phyloP scores from a whole-genome alignment of 1,140 invertebrate genomes.

The Homarus americanus region DNA sequence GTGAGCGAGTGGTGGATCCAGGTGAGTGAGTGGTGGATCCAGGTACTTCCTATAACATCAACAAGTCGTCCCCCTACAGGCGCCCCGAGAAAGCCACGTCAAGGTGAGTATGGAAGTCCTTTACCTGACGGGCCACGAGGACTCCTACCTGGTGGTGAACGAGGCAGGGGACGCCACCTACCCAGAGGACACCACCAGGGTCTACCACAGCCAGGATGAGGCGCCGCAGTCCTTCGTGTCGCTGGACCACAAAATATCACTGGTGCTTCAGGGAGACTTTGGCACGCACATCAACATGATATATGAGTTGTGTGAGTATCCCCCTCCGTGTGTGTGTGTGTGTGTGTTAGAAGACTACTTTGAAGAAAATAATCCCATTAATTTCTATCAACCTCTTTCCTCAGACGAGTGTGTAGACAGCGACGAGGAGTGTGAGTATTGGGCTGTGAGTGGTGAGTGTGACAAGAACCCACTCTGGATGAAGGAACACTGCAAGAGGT shows the following conservation, averaged over 20 bases:
- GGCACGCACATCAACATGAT: neutral
- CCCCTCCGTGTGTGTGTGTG: too few species aligned
- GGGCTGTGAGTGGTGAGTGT: constrained; percentile 52
- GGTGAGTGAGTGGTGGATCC: neutral
- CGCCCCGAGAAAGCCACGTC: constrained; percentile 45
- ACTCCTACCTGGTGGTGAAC: constrained; percentile 46
- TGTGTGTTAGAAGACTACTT: too few species aligned
- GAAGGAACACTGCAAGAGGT: constrained; percentile 34
- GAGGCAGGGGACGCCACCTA: constrained; percentile 48
- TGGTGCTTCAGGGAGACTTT: neutral
- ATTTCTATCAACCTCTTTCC: too few species aligned
- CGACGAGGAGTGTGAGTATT: constrained; percentile 49
- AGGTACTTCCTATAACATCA: too few species aligned
- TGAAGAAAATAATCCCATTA: too few species aligned
- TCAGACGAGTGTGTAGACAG: constrained; percentile 62
- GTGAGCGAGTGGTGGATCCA: neutral
- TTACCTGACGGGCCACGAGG: constrained; percentile 1
- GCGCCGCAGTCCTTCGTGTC: constrained; percentile 21
- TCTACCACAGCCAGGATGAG: neutral
- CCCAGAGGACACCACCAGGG: constrained; percentile 15
- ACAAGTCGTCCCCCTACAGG: neutral
- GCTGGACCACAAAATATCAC: neutral
- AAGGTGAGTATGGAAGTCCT: constrained; percentile 33
- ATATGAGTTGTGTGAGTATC: constrained; percentile 32
- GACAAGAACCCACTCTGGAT: constrained; percentile 45